Percentiles rank a stretch among this genome's conserved stretches.
phyloP scores from a whole-genome alignment of 2,888 invertebrate species.

The Sylvicola fuscatus region DNA sequence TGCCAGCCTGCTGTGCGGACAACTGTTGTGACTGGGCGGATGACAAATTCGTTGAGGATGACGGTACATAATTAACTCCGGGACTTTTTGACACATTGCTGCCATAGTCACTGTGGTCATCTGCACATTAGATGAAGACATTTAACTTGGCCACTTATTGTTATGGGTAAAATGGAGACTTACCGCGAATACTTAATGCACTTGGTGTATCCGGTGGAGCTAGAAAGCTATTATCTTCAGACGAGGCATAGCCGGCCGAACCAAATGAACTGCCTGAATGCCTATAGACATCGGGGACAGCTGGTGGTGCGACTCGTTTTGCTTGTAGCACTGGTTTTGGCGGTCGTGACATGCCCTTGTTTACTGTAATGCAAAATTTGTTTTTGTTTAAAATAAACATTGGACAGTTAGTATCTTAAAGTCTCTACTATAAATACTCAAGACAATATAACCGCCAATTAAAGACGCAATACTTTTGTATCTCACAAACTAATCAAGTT shows the following conservation, averaged over 20 bases:
- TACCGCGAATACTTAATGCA: conserved; percentile 23
- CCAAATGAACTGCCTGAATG: conserved; percentile 66
- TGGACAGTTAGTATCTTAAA: too few relatives aligned
- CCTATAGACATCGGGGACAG: conserved; percentile 62
- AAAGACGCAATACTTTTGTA: too few relatives aligned
- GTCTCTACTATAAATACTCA: too few relatives aligned
- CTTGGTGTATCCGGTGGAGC: conserved; percentile 30
- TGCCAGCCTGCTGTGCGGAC: background rate
- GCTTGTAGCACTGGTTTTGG: conserved; percentile 65
- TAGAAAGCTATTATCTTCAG: conserved; percentile 44
- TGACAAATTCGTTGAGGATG: background rate
- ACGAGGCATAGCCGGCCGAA: conserved; percentile 54
- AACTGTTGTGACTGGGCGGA: background rate
- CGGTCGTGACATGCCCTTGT: conserved; percentile 78
- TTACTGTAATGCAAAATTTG: conserved; percentile 22
- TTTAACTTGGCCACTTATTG: too few relatives aligned
- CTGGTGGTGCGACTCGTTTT: conserved; percentile 79
- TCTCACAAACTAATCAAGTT: too few relatives aligned
- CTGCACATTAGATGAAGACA: conserved; percentile 18
- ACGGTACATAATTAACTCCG: background rate
- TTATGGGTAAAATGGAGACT: background rate
- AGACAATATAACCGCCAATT: too few relatives aligned
- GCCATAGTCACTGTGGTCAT: conserved; percentile 46
- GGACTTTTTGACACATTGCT: conserved; percentile 26
- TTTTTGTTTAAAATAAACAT: too few relatives aligned